Evolutionary conservation across 2,797 vertebrate genomes (phyloP), one percentile per base, ranked within the genome.

Genomic region (Adrianichthys oophorus): DNA sequence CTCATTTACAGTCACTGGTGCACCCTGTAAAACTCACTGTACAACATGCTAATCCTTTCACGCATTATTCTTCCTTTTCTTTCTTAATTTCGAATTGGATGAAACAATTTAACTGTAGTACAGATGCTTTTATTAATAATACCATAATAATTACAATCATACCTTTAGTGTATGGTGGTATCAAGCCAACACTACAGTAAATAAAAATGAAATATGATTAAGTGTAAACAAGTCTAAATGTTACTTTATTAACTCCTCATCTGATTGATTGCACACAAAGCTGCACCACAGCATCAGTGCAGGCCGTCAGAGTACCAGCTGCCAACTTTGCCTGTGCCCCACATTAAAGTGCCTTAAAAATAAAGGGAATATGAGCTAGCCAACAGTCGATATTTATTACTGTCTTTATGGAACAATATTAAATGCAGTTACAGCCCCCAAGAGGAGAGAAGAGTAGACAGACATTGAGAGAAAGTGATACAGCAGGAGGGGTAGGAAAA

Each of bases 311-410:
- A 50, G 68, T 71, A 84, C 68, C 75, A 71, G 56, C 79, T 70
- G 65, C 68, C 74, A 79, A 86, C 83, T 86, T 85, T 85, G 81
- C 59, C 70, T 60, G 52, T 59, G 83, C 56, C 69, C 77, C 65
- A 64, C 74, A 76, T 63, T 65, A 12, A 53, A 80, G 68, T 72
- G 71, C 70, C 76, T 85, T 74, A 63, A 76, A 87, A 86, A 82
- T 75, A 78, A 67, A 56, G 58, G 71, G 70, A 87, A 89, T 85
- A 87, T 76, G 82, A 86, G 82, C 82, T 70, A 41, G 78, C 85
- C 82, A 83, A 62, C 70, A 86, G 84, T 88, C 86, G 70, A 88
- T 90, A 90, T 91, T 91, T 91, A 91, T 91, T 88, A 90, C 84
- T 80, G 62, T 82, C 79, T 89, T 89, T 87, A 90, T 89, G 80